phyloP scores from a whole-genome alignment of 2,888 invertebrate species.

The Limnephilus marmoratus region DNA sequence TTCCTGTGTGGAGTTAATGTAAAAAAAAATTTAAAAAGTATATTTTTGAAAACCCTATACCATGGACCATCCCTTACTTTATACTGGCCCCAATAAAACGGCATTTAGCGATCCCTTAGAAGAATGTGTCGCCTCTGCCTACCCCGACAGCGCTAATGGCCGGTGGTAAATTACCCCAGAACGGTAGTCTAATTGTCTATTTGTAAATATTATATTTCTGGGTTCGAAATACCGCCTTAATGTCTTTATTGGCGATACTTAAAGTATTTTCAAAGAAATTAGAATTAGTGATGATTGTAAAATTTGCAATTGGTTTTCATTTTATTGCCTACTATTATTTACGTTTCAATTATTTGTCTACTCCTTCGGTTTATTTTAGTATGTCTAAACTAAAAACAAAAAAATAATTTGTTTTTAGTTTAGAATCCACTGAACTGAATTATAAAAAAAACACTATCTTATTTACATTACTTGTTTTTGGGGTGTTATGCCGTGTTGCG shows the following conservation, averaged over 20 bases:
- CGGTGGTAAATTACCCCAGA: slow-evolving; percentile 14
- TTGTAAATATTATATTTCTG: slow-evolving; percentile 6
- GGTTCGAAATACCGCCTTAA: background rate
- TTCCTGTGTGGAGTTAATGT: no score
- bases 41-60: background rate
- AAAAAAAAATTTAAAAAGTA: no score
- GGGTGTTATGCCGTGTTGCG: no score
- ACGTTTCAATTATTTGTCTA: background rate
- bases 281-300: background rate
- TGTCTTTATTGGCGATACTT: background rate
- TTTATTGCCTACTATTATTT: background rate
- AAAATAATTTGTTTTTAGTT: no score
- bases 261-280: background rate
- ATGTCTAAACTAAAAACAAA: background rate
- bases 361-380: background rate
- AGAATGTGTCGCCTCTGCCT: background rate
- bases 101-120: background rate
- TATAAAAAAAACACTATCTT: no score
- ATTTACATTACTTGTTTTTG: no score
- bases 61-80: background rate
- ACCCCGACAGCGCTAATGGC: background rate
- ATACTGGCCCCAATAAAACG: background rate
- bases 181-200: slow-evolving; percentile 22
- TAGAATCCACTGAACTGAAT: no score
- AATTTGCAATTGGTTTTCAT: background rate